Conservation (phyloP, 2,797 vertebrate genomes). For the Parauchenoglanis punctatus region DNA sequence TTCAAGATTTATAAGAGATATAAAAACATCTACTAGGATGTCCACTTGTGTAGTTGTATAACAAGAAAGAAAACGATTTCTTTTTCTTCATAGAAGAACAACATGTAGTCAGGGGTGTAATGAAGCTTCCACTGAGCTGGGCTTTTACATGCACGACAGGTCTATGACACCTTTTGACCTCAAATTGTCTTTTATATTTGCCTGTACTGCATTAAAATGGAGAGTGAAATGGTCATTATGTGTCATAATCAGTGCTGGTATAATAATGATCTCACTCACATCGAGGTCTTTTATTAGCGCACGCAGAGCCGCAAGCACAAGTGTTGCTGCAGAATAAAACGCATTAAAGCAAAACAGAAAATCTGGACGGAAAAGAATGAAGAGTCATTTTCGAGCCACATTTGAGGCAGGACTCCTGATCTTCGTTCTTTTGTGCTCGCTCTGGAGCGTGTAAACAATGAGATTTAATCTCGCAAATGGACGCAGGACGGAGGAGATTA, state of each 20-base stretch:
- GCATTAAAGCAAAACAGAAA: not conserved
- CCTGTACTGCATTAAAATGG: not conserved
- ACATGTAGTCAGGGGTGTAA: not conserved
- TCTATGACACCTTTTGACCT: not conserved
- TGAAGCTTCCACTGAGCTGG: not conserved
- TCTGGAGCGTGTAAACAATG: not conserved
- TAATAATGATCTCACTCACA: not conserved
- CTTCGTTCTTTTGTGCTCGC: not conserved
- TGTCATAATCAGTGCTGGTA: not conserved
- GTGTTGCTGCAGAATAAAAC: not conserved
- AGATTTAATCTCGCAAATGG: slow-evolving; percentile 21
- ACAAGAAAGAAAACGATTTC: too few relatives aligned
- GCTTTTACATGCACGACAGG: not conserved
- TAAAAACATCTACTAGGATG: too few relatives aligned
- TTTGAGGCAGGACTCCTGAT: not conserved
- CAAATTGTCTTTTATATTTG: not conserved
- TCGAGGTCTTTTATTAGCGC: not conserved
- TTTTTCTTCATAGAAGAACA: too few relatives aligned
- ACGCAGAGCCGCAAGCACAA: not conserved
- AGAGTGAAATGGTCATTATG: not conserved
- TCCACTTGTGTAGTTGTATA: too few relatives aligned
- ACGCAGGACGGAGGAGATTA: not conserved
- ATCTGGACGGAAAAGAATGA: not conserved
- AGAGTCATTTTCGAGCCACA: not conserved
- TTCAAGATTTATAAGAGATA: too few relatives aligned